Evolutionary conservation across 2,888 invertebrate genomes (phyloP).

Genomic region (Lasioglossum calceatum): DNA sequence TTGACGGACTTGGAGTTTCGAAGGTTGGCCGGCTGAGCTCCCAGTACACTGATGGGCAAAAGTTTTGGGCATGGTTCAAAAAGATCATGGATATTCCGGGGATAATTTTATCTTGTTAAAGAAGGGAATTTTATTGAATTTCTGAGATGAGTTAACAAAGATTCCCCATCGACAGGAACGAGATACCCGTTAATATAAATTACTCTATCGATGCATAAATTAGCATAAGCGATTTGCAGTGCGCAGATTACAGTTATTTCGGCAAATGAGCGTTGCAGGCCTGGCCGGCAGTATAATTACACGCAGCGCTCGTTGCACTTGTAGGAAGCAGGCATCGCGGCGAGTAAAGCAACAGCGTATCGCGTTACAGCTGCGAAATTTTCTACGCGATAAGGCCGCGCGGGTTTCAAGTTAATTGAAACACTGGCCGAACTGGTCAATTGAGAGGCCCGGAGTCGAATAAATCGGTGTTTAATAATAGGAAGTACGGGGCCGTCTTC

Average conservation of each 20-base stretch:
- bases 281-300: background rate
- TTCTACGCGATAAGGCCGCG: background rate
- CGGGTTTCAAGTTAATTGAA: constrained; percentile 21
- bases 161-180: background rate
- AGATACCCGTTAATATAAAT: background rate
- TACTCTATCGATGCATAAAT: constrained; percentile 1
- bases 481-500: background rate
- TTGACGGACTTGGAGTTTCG: background rate
- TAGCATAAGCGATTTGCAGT: background rate
- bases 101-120: background rate
- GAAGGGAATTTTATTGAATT: background rate
- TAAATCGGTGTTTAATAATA: constrained; percentile 18
- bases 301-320: constrained; percentile 6
- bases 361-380: background rate
- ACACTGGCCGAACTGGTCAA: background rate
- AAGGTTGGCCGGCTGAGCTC: background rate
- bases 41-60: background rate
- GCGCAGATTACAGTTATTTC: background rate
- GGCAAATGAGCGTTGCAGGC: background rate
- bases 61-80: background rate
- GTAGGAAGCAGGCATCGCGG: background rate
- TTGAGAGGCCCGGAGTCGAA: background rate
- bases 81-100: background rate
- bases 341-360: background rate
- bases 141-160: background rate